Base-by-base conservation (phyloP, 2,113 vertebrate species). In the Laticauda colubrina region DNA sequence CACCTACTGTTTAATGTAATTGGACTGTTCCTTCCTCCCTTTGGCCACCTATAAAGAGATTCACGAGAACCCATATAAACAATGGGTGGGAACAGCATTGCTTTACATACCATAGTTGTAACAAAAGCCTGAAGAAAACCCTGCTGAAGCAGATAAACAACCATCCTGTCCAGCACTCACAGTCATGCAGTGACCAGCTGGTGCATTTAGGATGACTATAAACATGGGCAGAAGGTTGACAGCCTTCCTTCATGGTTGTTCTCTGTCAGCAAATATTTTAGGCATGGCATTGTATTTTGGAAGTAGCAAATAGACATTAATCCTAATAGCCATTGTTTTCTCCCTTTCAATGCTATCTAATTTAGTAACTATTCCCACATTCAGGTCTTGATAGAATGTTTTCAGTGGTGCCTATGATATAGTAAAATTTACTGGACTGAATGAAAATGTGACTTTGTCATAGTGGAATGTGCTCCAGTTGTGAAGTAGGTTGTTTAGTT, bases 1-100 rank as follows among this genome's bases (percentile, higher is more conserved):
- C 54, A 21, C 69, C 59, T 59, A 75, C 88, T 89, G 88, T 51
- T 89, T 92, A 89, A 89, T 89, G 39, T 85, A 92, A 92, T 89
- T 89, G 69, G 53, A 92, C 54, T 85, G 45, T 87, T 34, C 45
- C 57, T 53, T 64, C 85, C 43, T 91, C 85, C 51, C 54, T 89
- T 26, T 56, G 39, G 20, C 64, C 87, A 92, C 64, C 69, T 51
- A 85, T 85, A 55, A n/a, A 89, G 11, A 92, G 26, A 39, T 55
- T 89, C 43, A 85, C 24, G 11, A 89, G 87, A n/a, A 56, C 14
- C 15, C 53, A 89, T 75, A 24, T 89, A 85, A 48, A 48, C 64
- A 48, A 45, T 81, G 87, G 34, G 59, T 75, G 43, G 69, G 2
- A 39, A 89, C 81, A 48, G 55, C 26, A 89, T 59, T 92, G 48